phyloP scores from a whole-genome alignment of 1,140 invertebrate genomes.

The roundworm (Caenorhabditis elegans) region WBcel235 BX284603.4:6760001-6760500 shows the following conservation, averaged over 20 bases:
- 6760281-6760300: constrained; percentile 38
- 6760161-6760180: not conserved
- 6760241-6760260: constrained; percentile 44
- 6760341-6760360: constrained; percentile 35
- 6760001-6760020: not conserved
- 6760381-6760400: constrained; percentile 36
- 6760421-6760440: constrained; percentile 24
- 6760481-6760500: not conserved
- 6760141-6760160: constrained; percentile 16
- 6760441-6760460: constrained; percentile 45
- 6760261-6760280: constrained; percentile 43
- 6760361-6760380: constrained; percentile 36
- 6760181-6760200: not conserved
- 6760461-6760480: constrained; percentile 35
- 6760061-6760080: not conserved
- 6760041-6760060: not conserved
- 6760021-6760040: constrained; percentile 31
- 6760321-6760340: constrained; percentile 25
- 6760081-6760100: constrained; percentile 50
- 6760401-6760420: constrained; percentile 30
- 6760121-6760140: constrained; percentile 17
- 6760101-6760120: constrained; percentile 37
- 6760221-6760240: constrained; percentile 42
- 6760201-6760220: constrained; percentile 23
- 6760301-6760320: constrained; percentile 43